Percentiles rank a stretch among this genome's conserved stretches.
Evolutionary conservation across 2,888 invertebrate genomes (phyloP).

Genomic region (Teleogryllus oceanicus): DNA sequence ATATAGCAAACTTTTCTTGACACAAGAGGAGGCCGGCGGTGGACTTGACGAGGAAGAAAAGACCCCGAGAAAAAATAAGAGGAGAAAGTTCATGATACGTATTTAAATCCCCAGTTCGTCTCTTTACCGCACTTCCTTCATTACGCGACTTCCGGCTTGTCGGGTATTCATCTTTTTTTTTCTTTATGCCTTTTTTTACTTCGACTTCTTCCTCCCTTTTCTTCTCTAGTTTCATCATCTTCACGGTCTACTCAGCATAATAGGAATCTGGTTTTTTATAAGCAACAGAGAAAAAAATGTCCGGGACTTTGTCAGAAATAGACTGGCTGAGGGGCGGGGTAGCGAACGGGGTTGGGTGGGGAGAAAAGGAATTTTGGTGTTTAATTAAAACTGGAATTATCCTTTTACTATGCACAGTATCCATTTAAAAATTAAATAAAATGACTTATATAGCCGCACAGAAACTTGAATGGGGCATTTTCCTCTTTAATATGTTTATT

Average conservation of each 20-base stretch:
- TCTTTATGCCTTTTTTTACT: not conserved
- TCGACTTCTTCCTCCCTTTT: not conserved
- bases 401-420: not conserved
- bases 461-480: not conserved
- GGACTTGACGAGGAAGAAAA: not conserved
- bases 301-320: not conserved
- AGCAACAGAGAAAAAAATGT: not conserved
- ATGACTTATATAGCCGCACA: not conserved
- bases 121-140: not conserved
- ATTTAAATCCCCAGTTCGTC: not conserved
- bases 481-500: not conserved
- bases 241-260: too few species aligned
- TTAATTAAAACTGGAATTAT: constrained; percentile 1
- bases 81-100: not conserved
- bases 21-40: not conserved
- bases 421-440: not conserved
- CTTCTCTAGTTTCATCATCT: not conserved
- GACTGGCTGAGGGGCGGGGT: not conserved
- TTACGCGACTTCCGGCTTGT: not conserved
- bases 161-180: not conserved
- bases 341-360: not conserved
- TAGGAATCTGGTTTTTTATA: too few species aligned
- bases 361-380: not conserved
- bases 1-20: not conserved
- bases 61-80: not conserved